Evolutionary conservation across 2,888 invertebrate species (phyloP).

Genomic region (Oxyteleia sp.): DNA sequence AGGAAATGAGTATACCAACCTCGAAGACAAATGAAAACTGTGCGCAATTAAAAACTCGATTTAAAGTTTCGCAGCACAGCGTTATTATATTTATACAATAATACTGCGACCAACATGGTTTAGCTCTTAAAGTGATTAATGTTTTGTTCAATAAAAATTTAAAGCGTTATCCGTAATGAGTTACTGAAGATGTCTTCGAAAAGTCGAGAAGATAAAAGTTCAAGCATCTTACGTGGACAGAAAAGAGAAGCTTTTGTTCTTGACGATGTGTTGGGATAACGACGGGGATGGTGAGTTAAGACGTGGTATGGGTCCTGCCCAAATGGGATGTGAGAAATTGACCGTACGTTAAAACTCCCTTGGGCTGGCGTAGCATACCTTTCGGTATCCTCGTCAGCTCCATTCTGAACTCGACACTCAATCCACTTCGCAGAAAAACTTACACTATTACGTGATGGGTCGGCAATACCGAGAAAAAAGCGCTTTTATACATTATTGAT

Average conservation of each 20-base stretch:
- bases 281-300: constrained; percentile 55
- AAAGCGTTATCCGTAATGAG: constrained; percentile 19
- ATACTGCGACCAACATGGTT: background rate
- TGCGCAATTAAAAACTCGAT: background rate
- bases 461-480: too few relatives aligned
- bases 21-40: background rate
- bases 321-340: constrained; percentile 80
- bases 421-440: too few relatives aligned
- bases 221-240: constrained; percentile 43
- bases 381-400: too few relatives aligned
- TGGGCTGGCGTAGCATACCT: too few relatives aligned
- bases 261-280: constrained; percentile 51
- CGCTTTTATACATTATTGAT: too few relatives aligned
- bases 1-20: too few relatives aligned
- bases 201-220: constrained; percentile 80
- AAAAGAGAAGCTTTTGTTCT: constrained; percentile 46
- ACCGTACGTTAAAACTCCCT: constrained; percentile 85
- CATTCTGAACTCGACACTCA: too few relatives aligned
- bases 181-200: constrained; percentile 59
- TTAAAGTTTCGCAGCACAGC: background rate
- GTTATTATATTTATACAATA: constrained; percentile 1
- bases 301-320: constrained; percentile 53
- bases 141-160: background rate
- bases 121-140: constrained; percentile 6
- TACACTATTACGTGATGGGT: too few relatives aligned